Evolutionary conservation across 2,888 invertebrate genomes (phyloP).

Genomic region (Melipona bicolor): DNA sequence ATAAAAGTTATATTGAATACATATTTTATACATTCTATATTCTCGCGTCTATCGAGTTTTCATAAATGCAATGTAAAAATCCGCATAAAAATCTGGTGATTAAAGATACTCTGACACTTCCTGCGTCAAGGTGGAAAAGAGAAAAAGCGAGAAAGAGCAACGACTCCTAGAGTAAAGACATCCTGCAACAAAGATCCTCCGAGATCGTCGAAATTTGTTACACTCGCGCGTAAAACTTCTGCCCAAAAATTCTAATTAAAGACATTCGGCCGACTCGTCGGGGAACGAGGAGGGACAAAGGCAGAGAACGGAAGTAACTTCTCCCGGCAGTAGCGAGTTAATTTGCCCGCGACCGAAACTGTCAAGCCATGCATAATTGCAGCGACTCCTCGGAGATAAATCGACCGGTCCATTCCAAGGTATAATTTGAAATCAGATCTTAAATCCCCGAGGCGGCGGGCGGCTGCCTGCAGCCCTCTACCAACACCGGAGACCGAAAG

Average conservation of each 20-base stretch:
- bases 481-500: conserved; percentile 64
- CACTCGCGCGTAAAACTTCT: neutral
- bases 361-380: conserved; percentile 40
- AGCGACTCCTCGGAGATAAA: conserved; percentile 50
- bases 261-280: neutral
- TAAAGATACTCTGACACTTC: too few relatives aligned
- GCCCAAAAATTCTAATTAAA: neutral
- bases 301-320: neutral
- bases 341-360: conserved; percentile 36
- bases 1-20: too few relatives aligned
- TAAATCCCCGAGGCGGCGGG: conserved; percentile 62
- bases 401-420: conserved; percentile 51
- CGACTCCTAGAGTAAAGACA: too few relatives aligned
- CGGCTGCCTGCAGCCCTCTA: conserved; percentile 36
- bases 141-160: too few relatives aligned
- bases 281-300: neutral
- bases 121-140: too few relatives aligned
- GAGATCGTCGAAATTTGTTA: too few relatives aligned
- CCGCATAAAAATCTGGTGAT: too few relatives aligned
- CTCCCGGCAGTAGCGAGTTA: conserved; percentile 24
- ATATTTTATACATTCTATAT: too few relatives aligned
- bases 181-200: too few relatives aligned
- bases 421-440: conserved; percentile 71
- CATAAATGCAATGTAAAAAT: too few relatives aligned
- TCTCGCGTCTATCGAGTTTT: too few relatives aligned